These are phyloP conservation scores for Amaurobius ferox DNA, from an alignment of 2,888 invertebrate genomes.

Conservation along the genomic window DNA sequence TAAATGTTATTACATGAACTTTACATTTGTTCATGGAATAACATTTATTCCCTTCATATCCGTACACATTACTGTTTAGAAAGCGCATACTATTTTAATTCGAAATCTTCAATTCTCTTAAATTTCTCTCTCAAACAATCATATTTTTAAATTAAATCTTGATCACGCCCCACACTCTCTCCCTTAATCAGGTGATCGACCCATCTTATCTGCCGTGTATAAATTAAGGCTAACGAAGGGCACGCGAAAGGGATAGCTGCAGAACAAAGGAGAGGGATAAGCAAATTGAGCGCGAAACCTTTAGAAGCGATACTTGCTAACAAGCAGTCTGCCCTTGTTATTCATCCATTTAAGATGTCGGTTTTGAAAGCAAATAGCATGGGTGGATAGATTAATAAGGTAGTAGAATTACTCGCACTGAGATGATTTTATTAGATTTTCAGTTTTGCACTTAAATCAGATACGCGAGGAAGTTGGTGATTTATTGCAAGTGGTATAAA, in stretches of 20 bases:
- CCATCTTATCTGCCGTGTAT: background rate
- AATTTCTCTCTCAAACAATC: too few relatives aligned
- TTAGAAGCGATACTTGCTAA: slow-evolving; percentile 57
- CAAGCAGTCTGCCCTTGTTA: slow-evolving; percentile 18
- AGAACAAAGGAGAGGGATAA: background rate
- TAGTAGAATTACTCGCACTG: background rate
- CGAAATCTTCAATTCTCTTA: too few relatives aligned
- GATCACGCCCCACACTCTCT: background rate
- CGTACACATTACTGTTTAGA: too few relatives aligned
- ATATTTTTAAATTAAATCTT: too few relatives aligned
- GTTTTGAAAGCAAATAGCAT: background rate
- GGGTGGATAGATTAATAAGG: background rate
- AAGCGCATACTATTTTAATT: too few relatives aligned
- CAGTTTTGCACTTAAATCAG: too few relatives aligned
- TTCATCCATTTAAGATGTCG: background rate
- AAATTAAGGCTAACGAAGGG: slow-evolving; percentile 4
- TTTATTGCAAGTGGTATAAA: too few relatives aligned
- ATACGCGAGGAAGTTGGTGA: too few relatives aligned
- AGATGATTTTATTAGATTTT: too few relatives aligned
- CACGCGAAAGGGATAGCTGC: background rate
- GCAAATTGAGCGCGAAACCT: slow-evolving; percentile 55
- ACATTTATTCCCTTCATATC: too few relatives aligned
- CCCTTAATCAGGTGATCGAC: background rate
- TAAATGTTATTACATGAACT: too few relatives aligned
- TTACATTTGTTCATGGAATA: too few relatives aligned